These are phyloP conservation scores for Zaprionus bogoriensis DNA, from an alignment of 2,888 invertebrate species.

Conservation along the genomic window DNA sequence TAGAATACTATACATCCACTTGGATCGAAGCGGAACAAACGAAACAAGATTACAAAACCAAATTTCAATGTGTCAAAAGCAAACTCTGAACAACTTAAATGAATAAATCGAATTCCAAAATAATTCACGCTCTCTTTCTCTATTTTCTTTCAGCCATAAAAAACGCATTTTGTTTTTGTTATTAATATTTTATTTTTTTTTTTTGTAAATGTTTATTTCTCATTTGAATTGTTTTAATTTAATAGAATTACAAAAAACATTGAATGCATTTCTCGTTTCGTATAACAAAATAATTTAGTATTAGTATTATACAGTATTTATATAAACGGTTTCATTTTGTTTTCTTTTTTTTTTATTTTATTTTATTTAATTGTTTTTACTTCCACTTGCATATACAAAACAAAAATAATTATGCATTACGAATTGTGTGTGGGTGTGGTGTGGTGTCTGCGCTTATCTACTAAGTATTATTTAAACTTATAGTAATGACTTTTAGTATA, in stretches of 20 bases:
- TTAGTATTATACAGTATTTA: constrained; percentile 82
- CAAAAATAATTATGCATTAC: constrained; percentile 72
- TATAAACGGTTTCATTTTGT: constrained; percentile 67
- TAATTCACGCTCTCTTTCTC: background rate
- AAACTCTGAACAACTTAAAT: constrained; percentile 50
- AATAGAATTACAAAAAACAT: constrained; percentile 76
- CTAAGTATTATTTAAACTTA: constrained; percentile 81
- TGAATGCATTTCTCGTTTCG: constrained; percentile 69
- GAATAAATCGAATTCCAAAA: constrained; percentile 64
- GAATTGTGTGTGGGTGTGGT: constrained; percentile 61
- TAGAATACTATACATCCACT: constrained; percentile 30
- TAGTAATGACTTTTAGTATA: constrained; percentile 83
- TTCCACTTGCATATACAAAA: constrained; percentile 70
- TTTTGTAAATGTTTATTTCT: constrained; percentile 74
- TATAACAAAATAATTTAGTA: constrained; percentile 82
- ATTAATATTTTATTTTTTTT: constrained; percentile 48
- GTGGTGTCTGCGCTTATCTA: constrained; percentile 49
- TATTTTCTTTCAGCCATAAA: background rate
- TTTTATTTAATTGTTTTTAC: constrained; percentile 26
- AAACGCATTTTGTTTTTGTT: constrained; percentile 38
- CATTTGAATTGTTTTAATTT: constrained; percentile 71
- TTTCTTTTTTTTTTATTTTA: constrained; percentile 53
- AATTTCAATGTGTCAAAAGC: constrained; percentile 75
- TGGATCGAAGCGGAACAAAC: constrained; percentile 21
- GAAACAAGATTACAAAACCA: constrained; percentile 44